Base-by-base conservation (phyloP, 1,140 invertebrate genomes). In the Cydia pomonella region DNA sequence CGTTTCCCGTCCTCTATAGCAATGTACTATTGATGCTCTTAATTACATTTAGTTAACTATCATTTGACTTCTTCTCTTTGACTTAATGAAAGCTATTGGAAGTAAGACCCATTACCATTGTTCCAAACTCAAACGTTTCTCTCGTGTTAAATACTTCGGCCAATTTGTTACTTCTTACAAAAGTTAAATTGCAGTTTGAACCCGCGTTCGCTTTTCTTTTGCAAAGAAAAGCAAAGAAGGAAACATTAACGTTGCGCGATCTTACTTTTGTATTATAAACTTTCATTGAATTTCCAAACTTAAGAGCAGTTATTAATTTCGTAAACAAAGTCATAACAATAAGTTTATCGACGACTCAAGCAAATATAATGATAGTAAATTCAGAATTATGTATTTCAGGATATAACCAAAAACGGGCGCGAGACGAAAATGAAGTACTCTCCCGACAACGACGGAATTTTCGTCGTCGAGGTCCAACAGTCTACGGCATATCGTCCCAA, bases 381-480 rank as follows among this genome's bases (percentile, higher is more conserved):
- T 16, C 27, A 53, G 76, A 53, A 23, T 76, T 21, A 63, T 81
- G 50, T 73, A 6, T 94, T 94, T 62, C 89, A 96, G 95, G 95
- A 96, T 80, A 95, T 96, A 41, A 94, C 95, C 29, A 94, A 94
- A 73, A 95, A 95, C 64, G 95, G 95, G 27, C 93, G 95, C 4
- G 95, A 95, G 82, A 95, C 95, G 0, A 95, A 95, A 79, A 95
- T 96, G 95, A 95, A 95, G 79, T 95, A 95, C 77, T 95, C 94
- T 21, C 94, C 94, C 21, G 95, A 96, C 79, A 95, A 95, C 87
- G 95, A 96, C 75, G 96, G 96, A n/a, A 96, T 96, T 27, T 97
- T 97, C 76, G 95, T 97, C 1, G 96, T 97, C 3, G 96, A 97
- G 81, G 95, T 96, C 0, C 94, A 94, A 82, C 94, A 94, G 79